These are phyloP conservation scores for Melangyna quadrimaculata DNA, from an alignment of 2,888 invertebrate species.

Conservation along the genomic window DNA sequence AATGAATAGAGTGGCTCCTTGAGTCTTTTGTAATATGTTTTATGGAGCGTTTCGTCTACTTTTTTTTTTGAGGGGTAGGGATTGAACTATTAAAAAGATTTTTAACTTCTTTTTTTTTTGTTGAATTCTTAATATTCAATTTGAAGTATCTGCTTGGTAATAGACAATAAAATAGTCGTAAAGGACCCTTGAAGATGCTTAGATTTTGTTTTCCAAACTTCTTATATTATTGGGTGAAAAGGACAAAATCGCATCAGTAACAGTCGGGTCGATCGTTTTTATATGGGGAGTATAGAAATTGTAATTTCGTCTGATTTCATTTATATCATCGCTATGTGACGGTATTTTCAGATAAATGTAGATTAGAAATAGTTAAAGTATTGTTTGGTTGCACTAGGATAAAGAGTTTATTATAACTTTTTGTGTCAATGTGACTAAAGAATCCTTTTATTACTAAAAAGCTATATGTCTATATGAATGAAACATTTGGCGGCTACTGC, in stretches of 20 bases:
- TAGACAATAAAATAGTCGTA: slow-evolving; percentile 68
- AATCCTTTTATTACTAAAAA: too few species aligned
- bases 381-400: background rate
- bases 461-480: too few species aligned
- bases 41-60: slow-evolving; percentile 50
- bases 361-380: background rate
- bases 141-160: slow-evolving; percentile 64
- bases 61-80: background rate
- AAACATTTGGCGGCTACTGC: too few species aligned
- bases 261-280: slow-evolving; percentile 53
- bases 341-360: slow-evolving; percentile 25
- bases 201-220: slow-evolving; percentile 4
- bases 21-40: slow-evolving; percentile 68
- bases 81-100: slow-evolving; percentile 65
- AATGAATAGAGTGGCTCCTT: slow-evolving; percentile 46
- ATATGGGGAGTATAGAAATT: slow-evolving; percentile 30
- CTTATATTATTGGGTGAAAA: slow-evolving; percentile 1
- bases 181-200: slow-evolving; percentile 35
- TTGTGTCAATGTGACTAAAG: background rate
- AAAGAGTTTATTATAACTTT: background rate
- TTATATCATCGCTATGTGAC: slow-evolving; percentile 37
- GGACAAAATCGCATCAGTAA: background rate
- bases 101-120: slow-evolving; percentile 16
- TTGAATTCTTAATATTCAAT: slow-evolving; percentile 66
- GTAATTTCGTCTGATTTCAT: slow-evolving; percentile 31